phyloP scores from a whole-genome alignment of 2,797 vertebrate species.

The Menidia menidia region DNA sequence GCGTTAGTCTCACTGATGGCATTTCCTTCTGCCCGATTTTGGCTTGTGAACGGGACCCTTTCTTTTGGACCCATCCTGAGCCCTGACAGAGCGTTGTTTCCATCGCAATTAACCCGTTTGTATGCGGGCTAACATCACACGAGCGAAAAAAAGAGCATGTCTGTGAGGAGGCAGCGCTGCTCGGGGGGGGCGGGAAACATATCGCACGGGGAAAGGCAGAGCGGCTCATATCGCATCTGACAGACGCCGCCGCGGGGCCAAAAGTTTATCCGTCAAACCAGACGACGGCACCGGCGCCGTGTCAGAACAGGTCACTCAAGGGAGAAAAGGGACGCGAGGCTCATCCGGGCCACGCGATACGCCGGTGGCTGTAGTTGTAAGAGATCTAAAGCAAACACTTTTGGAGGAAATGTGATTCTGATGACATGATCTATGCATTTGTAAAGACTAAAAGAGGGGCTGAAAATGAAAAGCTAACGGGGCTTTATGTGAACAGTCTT shows the following conservation, averaged over 20 bases:
- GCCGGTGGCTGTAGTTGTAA: background rate
- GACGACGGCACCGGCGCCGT: conserved; percentile 44
- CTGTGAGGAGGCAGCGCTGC: conserved; percentile 24
- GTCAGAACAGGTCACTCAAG: conserved; percentile 43
- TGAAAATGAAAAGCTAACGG: too few species aligned
- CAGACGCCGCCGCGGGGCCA: conserved; percentile 34
- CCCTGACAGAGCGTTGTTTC: conserved; percentile 61
- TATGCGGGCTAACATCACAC: conserved; percentile 58
- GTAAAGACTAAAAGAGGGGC: too few species aligned
- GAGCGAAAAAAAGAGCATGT: conserved; percentile 12
- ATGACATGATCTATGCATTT: background rate
- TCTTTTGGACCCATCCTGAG: conserved; percentile 10
- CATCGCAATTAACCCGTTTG: conserved; percentile 67
- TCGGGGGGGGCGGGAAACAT: background rate
- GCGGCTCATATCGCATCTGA: conserved; percentile 38
- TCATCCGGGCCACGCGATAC: background rate
- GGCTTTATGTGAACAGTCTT: too few species aligned
- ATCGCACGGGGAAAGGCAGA: conserved; percentile 41
- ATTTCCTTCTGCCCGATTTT: background rate
- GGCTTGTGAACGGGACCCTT: conserved; percentile 5
- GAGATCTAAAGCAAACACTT: too few species aligned
- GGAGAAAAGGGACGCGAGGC: conserved; percentile 1
- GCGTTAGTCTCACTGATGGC: background rate
- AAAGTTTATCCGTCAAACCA: conserved; percentile 50
- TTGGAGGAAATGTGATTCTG: background rate